Evolutionary conservation across 2,888 invertebrate genomes (phyloP), one percentile per base, ranked within the genome.

Genomic region (Neoitamus cyanurus): DNA sequence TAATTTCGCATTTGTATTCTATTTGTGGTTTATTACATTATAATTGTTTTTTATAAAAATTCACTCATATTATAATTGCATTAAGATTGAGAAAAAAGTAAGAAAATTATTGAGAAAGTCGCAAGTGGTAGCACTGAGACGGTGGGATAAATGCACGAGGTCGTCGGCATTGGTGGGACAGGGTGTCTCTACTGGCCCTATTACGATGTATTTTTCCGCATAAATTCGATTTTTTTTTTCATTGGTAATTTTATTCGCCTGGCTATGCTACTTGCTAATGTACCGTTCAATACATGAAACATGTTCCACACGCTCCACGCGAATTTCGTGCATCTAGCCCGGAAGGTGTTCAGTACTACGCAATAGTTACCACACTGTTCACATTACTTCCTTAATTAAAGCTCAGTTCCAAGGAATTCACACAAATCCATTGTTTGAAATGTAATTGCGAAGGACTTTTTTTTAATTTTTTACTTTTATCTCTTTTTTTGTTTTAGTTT

Each of bases 41-140:
- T 86, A 70, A 85, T 84, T 86, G 72, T 84, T 87, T 87, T 87
- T 86, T 86, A 86, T 86, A 87, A 87, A 85, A 83, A 86, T 87
- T 85, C 85, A 84, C 84, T 86, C 58, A 78, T 84, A 58, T 84
- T 86, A 58, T 86, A 25, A 83, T 83, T 86, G 86, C 84, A 83
- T 83, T 85, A 78, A 78, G 78, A 78, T 78, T 78, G 25, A 70
- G 42, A 42, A 75, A 42, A 42, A 78, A 78, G 30, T 78, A 78
- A 78, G 31, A 46, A 48, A 78, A 48, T 48, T 28, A 48, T 37
- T 78, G 58, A 48, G 75, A 42, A 75, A 75, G 25, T 30, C 31
- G 75, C 58, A 58, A 58, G 25, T 25, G 34, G 78, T 78, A 31
- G 78, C 78, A 78, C 78, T 78, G 78, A 58, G 48, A 73, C 70